These are phyloP conservation scores for Leucoma salicis DNA, from an alignment of 2,888 invertebrate genomes.

Conservation along the genomic window DNA sequence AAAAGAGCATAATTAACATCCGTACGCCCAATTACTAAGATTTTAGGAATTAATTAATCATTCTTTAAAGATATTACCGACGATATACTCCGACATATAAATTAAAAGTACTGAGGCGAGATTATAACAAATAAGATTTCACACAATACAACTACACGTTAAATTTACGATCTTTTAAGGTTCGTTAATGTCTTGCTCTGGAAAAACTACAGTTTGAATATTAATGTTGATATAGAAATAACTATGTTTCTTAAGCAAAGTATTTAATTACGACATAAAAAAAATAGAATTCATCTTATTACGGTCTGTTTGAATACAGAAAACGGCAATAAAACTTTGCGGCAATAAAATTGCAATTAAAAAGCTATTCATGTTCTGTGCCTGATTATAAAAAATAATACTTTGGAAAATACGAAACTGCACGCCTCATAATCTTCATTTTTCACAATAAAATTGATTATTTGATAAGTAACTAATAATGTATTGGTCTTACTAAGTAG, in stretches of 20 bases:
- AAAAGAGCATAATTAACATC: constrained; percentile 21
- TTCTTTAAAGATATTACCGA: constrained; percentile 19
- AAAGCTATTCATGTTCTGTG: background rate
- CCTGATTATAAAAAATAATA: background rate
- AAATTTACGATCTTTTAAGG: constrained; percentile 1
- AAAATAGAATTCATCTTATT: background rate
- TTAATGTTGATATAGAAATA: background rate
- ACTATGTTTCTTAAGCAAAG: background rate
- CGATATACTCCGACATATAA: constrained; percentile 9
- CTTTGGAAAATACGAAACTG: background rate
- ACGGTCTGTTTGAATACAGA: background rate
- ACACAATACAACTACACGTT: constrained; percentile 3
- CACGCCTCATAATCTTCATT: too few species aligned
- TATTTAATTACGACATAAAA: background rate
- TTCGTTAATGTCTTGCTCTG: background rate
- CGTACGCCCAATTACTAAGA: constrained; percentile 17
- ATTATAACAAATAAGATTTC: constrained; percentile 12
- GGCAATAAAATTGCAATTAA: background rate
- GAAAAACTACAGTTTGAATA: constrained; percentile 1
- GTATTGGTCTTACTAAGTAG: too few species aligned
- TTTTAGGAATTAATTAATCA: constrained; percentile 27
- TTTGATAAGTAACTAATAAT: too few species aligned
- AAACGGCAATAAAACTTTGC: background rate
- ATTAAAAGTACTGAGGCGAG: constrained; percentile 14
- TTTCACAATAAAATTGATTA: too few species aligned